Evolutionary conservation across 2,113 vertebrate species (phyloP), one percentile per base, ranked within the genome.

Genomic region (Notechis scutatus): DNA sequence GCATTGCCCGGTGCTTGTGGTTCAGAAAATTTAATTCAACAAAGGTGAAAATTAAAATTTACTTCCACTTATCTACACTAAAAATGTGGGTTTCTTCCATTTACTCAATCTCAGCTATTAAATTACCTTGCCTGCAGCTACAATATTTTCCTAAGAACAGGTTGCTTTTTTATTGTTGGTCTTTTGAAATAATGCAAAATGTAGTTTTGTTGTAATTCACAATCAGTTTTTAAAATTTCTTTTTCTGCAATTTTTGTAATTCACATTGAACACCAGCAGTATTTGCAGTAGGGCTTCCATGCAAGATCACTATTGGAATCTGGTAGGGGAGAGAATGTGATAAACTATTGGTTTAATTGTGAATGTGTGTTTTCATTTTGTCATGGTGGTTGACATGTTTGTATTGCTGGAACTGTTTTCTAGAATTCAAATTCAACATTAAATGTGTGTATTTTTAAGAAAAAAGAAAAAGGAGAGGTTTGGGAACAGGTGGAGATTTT

Each of bases 241-340:
- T 98, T 59, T 97, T 92, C 95, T 96, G 92, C 92, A 94, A 97
- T 95, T 97, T 97, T 96, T 97, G 96, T 96, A 97, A 97, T 97
- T 98, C 97, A 98, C 97, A 98, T 97, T 97, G 97, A 98, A 98
- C 97, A 98, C 98, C 98, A 98, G 97, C 98, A 98, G 97, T 98
- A 96, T 98, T 97, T 97, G 97, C 97, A 96, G n/a, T 96, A 95
- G 96, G 90, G 95, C 91, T 96, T 96, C 95, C 95, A 95, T 96
- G 96, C 96, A 90, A 6, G 23, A 94, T 94, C 92, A 94, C 93
- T 93, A 95, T 95, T 95, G 94, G 96, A 97, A 97, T 96, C 96
- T 97, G 97, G 74, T 89, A 96, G 94, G 93, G 95, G 95, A 96
- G 94, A 96, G 69, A 91, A 96, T 91, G 96, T 97, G 97, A 97